Conservation (phyloP, 2,113 vertebrate species). For the crab-eating macaque (Macaca fascicularis) region T2T-MFA8v1.1 NC_088376.1:158903001-158903500, state of each 20-base stretch:
- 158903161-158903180: too few relatives aligned
- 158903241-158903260: not conserved
- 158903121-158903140: too few relatives aligned
- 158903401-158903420: not conserved
- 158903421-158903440: not conserved
- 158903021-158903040: too few relatives aligned
- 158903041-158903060: too few relatives aligned
- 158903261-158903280: not conserved
- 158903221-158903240: too few relatives aligned
- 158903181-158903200: too few relatives aligned
- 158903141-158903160: too few relatives aligned
- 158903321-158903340: not conserved
- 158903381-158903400: not conserved
- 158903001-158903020: too few relatives aligned
- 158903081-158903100: too few relatives aligned
- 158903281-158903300: not conserved
- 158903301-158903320: not conserved
- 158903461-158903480: not conserved
- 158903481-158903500: not conserved
- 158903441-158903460: fast-evolving
- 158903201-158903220: too few relatives aligned
- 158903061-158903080: too few relatives aligned
- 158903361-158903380: not conserved
- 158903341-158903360: not conserved
- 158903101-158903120: too few relatives aligned